These are phyloP conservation scores for Microtus ochrogaster DNA, from an alignment of 2,113 vertebrate genomes.

Conservation along the genomic window DNA sequence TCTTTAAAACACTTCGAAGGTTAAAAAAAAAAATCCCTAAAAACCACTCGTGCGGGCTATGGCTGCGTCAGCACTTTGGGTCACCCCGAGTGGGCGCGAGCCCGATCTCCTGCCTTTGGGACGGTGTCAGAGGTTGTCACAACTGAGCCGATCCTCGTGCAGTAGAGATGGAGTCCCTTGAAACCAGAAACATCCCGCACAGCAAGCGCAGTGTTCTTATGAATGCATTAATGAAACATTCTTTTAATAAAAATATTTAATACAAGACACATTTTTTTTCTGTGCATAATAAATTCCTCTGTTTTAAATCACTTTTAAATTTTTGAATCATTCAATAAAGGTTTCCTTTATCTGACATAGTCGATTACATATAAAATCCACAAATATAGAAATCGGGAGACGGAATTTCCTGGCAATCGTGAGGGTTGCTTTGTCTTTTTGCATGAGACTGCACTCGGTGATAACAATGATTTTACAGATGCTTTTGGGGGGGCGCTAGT, in stretches of 20 bases:
- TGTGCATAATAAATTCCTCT: constrained; percentile 88
- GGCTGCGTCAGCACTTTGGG: constrained; percentile 80
- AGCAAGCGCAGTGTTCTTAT: constrained; percentile 84
- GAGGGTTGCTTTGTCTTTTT: constrained; percentile 76
- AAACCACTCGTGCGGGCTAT: constrained; percentile 79
- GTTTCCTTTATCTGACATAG: constrained; percentile 81
- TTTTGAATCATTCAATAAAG: constrained; percentile 84
- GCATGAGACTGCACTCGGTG: constrained; percentile 75
- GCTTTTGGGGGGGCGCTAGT: constrained; percentile 71
- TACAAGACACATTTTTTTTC: constrained; percentile 86
- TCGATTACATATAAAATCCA: constrained; percentile 87
- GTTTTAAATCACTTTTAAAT: constrained; percentile 84
- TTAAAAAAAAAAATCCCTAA: constrained; percentile 13
- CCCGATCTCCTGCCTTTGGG: constrained; percentile 63
- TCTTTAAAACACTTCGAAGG: constrained; percentile 83
- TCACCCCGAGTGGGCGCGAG: constrained; percentile 39
- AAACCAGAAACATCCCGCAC: constrained; percentile 83
- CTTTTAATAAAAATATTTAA: constrained; percentile 90
- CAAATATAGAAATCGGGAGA: constrained; percentile 86
- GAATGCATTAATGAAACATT: constrained; percentile 85
- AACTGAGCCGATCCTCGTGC: constrained; percentile 70
- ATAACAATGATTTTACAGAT: constrained; percentile 84
- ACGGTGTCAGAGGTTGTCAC: constrained; percentile 60
- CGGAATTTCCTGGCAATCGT: constrained; percentile 79
- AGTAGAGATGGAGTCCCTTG: constrained; percentile 81